A percentile compares a stretch with the other conserved stretches of the same genome.
Conservation (phyloP, 2,797 vertebrate genomes). For the Alca torda region DNA sequence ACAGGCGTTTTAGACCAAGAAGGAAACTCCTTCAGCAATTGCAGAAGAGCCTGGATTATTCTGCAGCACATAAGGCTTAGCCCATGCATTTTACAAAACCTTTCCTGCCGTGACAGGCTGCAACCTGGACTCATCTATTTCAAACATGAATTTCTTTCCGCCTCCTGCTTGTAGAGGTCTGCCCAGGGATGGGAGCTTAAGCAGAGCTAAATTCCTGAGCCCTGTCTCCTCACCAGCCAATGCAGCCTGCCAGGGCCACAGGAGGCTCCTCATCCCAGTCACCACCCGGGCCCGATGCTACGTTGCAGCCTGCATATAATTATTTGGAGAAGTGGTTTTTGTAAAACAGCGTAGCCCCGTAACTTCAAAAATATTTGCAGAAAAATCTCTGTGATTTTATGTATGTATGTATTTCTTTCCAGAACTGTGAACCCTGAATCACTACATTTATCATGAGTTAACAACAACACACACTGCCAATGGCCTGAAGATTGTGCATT, state of each 20-base stretch:
- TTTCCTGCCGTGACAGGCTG: neutral
- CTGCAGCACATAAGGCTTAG: neutral
- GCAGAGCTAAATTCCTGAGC: neutral
- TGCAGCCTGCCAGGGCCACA: neutral
- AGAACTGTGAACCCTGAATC: neutral
- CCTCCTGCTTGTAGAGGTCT: neutral
- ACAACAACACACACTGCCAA: fast-evolving
- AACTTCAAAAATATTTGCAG: neutral
- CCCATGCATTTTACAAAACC: neutral
- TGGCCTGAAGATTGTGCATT: neutral
- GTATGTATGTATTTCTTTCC: neutral
- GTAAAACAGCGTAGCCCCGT: neutral
- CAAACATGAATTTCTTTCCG: neutral
- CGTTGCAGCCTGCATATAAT: neutral
- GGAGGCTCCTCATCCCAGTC: neutral
- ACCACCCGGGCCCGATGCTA: neutral
- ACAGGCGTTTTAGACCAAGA: neutral
- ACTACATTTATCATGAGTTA: neutral
- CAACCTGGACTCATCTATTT: neutral
- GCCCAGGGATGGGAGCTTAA: neutral
- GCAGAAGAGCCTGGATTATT: neutral
- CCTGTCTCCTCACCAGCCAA: neutral
- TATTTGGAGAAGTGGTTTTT: neutral
- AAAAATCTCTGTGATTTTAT: neutral
- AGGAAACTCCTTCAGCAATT: neutral